Base-by-base conservation (phyloP, 2,888 invertebrate genomes). In the Metellina segmentata region DNA sequence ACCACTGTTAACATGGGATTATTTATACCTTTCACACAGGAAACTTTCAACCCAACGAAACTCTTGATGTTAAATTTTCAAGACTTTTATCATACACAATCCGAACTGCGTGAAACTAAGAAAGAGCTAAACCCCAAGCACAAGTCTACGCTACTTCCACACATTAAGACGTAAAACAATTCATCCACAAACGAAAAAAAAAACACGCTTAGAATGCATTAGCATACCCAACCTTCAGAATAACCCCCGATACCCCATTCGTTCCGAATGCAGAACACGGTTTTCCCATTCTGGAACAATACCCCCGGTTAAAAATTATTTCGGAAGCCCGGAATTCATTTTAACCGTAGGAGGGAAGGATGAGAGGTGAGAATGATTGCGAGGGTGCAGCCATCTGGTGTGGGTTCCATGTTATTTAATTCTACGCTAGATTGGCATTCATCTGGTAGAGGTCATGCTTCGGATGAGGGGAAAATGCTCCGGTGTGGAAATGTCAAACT, bases 261-360 rank as follows among this genome's bases (percentile, higher is more conserved):
- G 70, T n/a, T 71, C 71, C 34, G 51, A 77, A 77, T 77, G 49
- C 77, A 16, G 51, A 51, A 70, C 81, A 82, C 81, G 81, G 9
- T 49, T 34, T 82, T 71, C 81, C 20, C 34, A 34, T 52, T 79
- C 34, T 9, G 49, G 49, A 82, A 34, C 81, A 51, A 52, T 49
- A 34, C 61, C 52, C 11, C 53, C 49, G 19, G 81, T 48, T 82
- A 82, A 82, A 82, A 82, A 71, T 82, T 82, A 82, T 82, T 71
- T 82, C 70, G 71, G 81, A 82, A 71, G 71, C 81, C 71, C 51
- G 81, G 51, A 82, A 82, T 82, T 82, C 81, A 82, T n/a, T 82
- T 82, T 82, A 82, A 82, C 71, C 34, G 81, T 69, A 34, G 52
- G 16, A n/a, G 77, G 51, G 51, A 34, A n/a, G 48, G 13, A 48